Base-by-base conservation (phyloP, 2,888 invertebrate genomes). In the Cabera pusaria region DNA sequence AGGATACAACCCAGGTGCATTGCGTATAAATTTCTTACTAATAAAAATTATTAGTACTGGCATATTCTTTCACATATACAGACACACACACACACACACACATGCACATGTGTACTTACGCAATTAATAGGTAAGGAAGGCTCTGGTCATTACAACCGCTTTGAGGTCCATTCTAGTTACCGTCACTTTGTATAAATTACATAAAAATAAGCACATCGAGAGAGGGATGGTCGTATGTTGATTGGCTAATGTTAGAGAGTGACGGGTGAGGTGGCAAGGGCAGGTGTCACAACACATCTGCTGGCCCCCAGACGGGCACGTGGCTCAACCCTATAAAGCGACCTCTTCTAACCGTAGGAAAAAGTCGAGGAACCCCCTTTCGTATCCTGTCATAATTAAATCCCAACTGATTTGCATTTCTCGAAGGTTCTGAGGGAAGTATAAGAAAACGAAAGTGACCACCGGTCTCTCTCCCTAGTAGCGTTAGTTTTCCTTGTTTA, bases 241-340 rank as follows among this genome's bases (percentile, higher is more conserved):
- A 60, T 59, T 59, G 47, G 58, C 62, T 40, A 59, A 50, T 47
- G 70, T 58, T 61, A 71, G 82, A 85, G 55, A 65, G 84, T 76
- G 86, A 87, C 62, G 74, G 77, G 52, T 57, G 71, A 67, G 63
- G 76, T 80, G 78, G 76, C 69, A 67, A 78, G 77, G 86, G 87
- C 87, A 88, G 87, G 87, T 88, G 87, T 88, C 86, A 83, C 72
- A 70, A 66, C 58, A 84, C 87, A 87, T 87, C 87, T 87, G 87
- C 87, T 80, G 72, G 74, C 67, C 56, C 63, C 63, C 65, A 59
- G 69, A 63, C 69, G 8, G 81, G 85, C 86, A 85, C 87, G 86
- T 85, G 87, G 82, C 76, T 70, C 80, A 73, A 81, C 86, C 86
- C 86, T 81, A 81, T 72, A 73, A 75, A 64, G 68, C 78, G 75